These are phyloP conservation scores for Epizoanthus scotinus DNA, from an alignment of 92 coral and sea anemone species.

Conservation along the genomic window DNA sequence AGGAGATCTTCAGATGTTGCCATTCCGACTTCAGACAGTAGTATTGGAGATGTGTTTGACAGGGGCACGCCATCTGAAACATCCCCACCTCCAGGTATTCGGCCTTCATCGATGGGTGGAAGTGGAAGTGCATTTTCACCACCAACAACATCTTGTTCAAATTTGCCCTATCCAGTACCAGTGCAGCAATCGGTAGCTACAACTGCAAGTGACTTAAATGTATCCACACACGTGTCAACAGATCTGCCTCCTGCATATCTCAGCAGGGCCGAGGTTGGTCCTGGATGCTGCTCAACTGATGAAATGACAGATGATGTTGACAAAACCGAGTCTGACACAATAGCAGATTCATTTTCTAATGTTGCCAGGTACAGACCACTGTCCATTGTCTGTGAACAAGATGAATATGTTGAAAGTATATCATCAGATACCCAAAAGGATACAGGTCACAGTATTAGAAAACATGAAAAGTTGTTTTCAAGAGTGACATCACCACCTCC, in stretches of 20 bases:
- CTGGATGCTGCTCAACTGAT: slow-evolving; percentile 37
- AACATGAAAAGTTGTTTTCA: slow-evolving; percentile 5
- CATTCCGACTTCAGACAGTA: not conserved
- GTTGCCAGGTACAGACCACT: slow-evolving; percentile 58
- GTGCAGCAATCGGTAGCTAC: not conserved
- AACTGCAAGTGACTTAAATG: not conserved
- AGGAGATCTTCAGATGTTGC: slow-evolving; percentile 11
- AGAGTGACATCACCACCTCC: slow-evolving; percentile 44
- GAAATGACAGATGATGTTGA: not conserved
- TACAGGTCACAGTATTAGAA: slow-evolving; percentile 4
- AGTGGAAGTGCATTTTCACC: slow-evolving; percentile 15
- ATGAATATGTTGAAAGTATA: slow-evolving; percentile 52
- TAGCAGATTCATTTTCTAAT: not conserved
- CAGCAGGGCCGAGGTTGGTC: slow-evolving; percentile 35
- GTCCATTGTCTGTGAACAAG: slow-evolving; percentile 78
- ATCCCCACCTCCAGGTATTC: slow-evolving; percentile 24
- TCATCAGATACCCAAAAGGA: slow-evolving; percentile 41
- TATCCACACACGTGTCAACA: not conserved
- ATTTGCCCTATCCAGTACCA: not conserved
- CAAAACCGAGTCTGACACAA: not conserved
- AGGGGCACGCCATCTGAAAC: slow-evolving; percentile 13
- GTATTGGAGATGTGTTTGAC: slow-evolving; percentile 24
- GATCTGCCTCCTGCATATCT: slow-evolving; percentile 6
- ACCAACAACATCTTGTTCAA: slow-evolving; percentile 12
- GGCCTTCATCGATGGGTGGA: slow-evolving; percentile 3